These are phyloP conservation scores for Meteorus colon DNA, from an alignment of 2,888 invertebrate species.

Conservation along the genomic window DNA sequence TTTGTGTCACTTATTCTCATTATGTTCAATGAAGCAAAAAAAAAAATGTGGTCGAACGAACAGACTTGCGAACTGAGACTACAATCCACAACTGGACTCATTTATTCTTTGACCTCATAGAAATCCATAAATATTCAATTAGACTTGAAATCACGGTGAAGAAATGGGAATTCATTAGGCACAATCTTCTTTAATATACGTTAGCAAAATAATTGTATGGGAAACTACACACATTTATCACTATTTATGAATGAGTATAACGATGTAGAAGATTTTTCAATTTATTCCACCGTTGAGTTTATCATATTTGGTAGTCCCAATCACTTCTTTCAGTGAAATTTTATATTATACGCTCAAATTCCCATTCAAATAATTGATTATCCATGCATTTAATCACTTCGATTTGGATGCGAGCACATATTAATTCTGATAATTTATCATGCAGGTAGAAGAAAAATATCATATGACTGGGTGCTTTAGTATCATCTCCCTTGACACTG, in stretches of 20 bases:
- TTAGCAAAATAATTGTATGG: too few species aligned
- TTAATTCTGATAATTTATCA: not conserved
- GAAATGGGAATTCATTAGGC: not conserved
- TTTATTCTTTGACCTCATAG: slow-evolving; percentile 31
- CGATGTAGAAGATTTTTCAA: too few species aligned
- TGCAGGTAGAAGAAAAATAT: not conserved
- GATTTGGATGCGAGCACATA: not conserved
- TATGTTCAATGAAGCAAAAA: not conserved
- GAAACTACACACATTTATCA: too few species aligned
- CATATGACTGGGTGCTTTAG: not conserved
- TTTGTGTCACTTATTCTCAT: not conserved
- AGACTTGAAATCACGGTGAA: not conserved
- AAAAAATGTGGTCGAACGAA: slow-evolving; percentile 10
- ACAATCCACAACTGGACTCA: not conserved
- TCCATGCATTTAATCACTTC: not conserved
- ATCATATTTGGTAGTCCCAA: not conserved
- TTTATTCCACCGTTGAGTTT: too few species aligned
- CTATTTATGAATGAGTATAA: too few species aligned
- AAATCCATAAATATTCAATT: slow-evolving; percentile 15
- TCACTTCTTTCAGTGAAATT: too few species aligned
- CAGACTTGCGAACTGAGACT: slow-evolving; percentile 20
- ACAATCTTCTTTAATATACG: not conserved
- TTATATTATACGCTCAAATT: too few species aligned
- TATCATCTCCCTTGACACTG: not conserved
- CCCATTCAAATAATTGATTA: not conserved